Evolutionary conservation across 2,797 vertebrate genomes (phyloP).

Genomic region (Kryptopterus vitreolus): DNA sequence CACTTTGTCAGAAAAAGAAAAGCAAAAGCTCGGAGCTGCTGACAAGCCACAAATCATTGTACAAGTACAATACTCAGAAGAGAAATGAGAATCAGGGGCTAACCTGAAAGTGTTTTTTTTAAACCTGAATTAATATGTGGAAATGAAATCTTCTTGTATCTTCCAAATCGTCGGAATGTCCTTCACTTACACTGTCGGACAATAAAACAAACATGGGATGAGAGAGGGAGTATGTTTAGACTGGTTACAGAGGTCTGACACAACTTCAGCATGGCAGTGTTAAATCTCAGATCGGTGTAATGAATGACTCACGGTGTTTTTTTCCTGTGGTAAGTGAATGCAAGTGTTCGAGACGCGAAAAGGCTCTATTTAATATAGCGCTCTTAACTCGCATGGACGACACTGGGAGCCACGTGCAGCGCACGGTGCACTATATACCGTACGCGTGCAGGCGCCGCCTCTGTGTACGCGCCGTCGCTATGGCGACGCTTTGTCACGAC

Average conservation of each 20-base stretch:
- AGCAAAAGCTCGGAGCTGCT: background rate
- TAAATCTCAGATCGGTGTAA: too few species aligned
- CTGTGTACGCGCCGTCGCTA: constrained; percentile 63
- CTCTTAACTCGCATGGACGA: background rate
- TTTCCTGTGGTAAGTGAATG: too few species aligned
- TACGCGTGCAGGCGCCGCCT: constrained; percentile 65
- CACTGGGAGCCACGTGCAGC: constrained; percentile 36
- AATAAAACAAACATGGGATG: background rate
- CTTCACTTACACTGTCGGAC: background rate
- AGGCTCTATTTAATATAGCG: background rate
- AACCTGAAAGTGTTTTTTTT: background rate
- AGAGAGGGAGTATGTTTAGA: too few species aligned
- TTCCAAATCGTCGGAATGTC: background rate
- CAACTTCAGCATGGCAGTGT: too few species aligned
- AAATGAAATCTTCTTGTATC: background rate
- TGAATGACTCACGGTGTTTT: too few species aligned
- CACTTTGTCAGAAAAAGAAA: background rate
- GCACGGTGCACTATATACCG: constrained; percentile 42
- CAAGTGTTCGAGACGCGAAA: background rate
- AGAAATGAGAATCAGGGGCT: too few species aligned
- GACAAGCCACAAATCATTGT: too few species aligned
- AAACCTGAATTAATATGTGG: background rate
- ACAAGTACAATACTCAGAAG: too few species aligned
- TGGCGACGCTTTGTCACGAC: constrained; percentile 65
- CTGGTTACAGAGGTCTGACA: too few species aligned